Evolutionary conservation across 2,888 invertebrate species (phyloP).

Genomic region (Zygaena filipendulae): DNA sequence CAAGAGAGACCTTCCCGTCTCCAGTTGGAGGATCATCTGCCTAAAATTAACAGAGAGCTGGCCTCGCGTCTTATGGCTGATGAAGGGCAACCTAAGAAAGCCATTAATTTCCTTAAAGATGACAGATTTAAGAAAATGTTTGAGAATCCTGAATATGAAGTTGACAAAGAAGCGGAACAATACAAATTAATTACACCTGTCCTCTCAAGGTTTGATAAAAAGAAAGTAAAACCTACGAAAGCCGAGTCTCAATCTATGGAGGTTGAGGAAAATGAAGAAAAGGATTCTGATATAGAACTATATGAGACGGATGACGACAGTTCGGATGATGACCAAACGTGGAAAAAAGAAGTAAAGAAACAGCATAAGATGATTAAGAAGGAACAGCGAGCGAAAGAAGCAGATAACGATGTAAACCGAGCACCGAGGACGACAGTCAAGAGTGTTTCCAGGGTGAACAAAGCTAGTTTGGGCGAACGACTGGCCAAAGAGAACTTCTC

Average conservation of each 20-base stretch:
- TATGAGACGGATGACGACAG: constrained; percentile 55
- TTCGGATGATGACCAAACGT: constrained; percentile 85
- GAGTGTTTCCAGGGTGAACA: constrained; percentile 59
- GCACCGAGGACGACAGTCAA: constrained; percentile 65
- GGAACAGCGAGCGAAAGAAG: constrained; percentile 34
- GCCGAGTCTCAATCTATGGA: too few relatives aligned
- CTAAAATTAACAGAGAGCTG: constrained; percentile 89
- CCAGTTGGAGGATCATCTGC: constrained; percentile 80
- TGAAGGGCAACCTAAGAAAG: constrained; percentile 69
- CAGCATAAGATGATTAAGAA: constrained; percentile 74
- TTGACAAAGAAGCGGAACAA: too few relatives aligned
- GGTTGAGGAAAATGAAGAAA: constrained; percentile 43
- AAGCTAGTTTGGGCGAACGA: constrained; percentile 79
- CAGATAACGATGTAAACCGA: constrained; percentile 37
- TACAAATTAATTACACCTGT: too few relatives aligned
- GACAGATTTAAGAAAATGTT: constrained; percentile 89
- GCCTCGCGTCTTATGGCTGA: constrained; percentile 84
- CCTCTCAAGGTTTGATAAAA: too few relatives aligned
- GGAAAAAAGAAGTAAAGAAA: constrained; percentile 83
- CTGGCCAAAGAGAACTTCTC: constrained; percentile 69
- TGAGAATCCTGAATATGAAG: too few relatives aligned
- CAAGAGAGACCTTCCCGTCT: constrained; percentile 83
- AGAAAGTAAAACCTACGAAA: too few relatives aligned
- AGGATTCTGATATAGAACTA: constrained; percentile 64
- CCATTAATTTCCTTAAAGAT: constrained; percentile 80